Base-by-base conservation (phyloP, 2,888 invertebrate genomes). In the Tholera decimalis region DNA sequence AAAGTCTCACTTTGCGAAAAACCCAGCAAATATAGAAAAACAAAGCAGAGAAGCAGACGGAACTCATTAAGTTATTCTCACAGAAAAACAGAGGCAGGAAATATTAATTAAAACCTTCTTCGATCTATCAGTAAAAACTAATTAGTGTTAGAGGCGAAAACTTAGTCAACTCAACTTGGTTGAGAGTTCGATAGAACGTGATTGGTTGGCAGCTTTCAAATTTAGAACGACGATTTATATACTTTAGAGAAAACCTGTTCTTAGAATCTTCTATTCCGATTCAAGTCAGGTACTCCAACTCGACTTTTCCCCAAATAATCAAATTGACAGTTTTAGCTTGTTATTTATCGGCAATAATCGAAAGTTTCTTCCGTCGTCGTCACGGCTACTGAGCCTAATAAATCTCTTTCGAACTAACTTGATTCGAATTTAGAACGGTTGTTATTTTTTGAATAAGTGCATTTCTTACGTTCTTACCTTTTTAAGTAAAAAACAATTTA, bases 31-130 rank as follows among this genome's bases (percentile, higher is more conserved):
- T 56, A 59, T 28, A 53, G 11, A 51, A 41, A 4, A n/a, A n/a
- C n/a, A 76, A 73, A 76, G 50, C 61, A 62, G 41, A 53, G 69
- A 60, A 77, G 63, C 20, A 22, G n/a, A n/a, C n/a, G 28, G 56
- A 79, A 79, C 57, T 75, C 69, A 53, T 73, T 73, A 76, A 73
- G 73, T 64, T 72, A 63, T 67, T 62, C 63, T 50, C 68, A 68
- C 68, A 76, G 60, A 64, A 78, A 77, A 64, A 64, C 59, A 73
- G n/a, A n/a, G 50, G 47, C 59, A 58, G 55, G 56, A 79, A 73
- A 77, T 77, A 79, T 77, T 80, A 77, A 79, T 79, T 79, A 80
- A 77, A 67, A 80, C 49, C 78, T 41, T 47, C 68, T 63, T 55
- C 57, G 39, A 69, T 57, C 44, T 75, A 51, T 41, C 54, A 47